Conservation (phyloP, 2,888 invertebrate genomes). For the Phytoseiulus persimilis region DNA sequence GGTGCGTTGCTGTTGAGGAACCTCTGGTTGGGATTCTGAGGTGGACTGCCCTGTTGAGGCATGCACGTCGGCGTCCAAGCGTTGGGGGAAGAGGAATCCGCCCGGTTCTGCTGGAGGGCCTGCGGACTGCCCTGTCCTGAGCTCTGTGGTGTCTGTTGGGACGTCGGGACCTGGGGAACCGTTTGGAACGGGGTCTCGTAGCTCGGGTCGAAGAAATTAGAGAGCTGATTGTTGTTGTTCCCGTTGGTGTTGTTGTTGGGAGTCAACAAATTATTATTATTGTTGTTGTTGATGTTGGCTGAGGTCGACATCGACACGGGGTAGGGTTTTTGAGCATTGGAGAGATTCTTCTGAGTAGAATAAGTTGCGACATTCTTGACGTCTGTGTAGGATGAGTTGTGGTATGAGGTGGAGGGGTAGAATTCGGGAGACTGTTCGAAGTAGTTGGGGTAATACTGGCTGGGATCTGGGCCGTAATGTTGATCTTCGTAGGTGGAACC, state of each 20-base stretch:
- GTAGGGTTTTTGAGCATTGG: neutral
- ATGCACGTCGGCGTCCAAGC: conserved; percentile 10
- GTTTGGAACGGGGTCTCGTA: conserved; percentile 60
- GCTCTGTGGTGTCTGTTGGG: conserved; percentile 33
- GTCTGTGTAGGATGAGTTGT: conserved; percentile 20
- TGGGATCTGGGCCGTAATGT: conserved; percentile 56
- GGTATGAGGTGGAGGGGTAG: conserved; percentile 58
- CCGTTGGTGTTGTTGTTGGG: conserved; percentile 17
- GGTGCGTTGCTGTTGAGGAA: neutral
- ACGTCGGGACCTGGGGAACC: conserved; percentile 55
- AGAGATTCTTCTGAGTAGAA: conserved; percentile 28
- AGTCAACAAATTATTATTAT: conserved; percentile 14
- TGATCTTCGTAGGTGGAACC: conserved; percentile 48
- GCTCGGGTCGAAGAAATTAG: conserved; percentile 41
- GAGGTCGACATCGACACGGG: conserved; percentile 15
- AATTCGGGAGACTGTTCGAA: conserved; percentile 66
- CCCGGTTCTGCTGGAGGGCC: conserved; percentile 39
- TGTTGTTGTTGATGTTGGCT: conserved; percentile 27
- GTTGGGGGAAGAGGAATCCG: conserved; percentile 13
- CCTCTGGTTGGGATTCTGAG: conserved; percentile 11
- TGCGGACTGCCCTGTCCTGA: conserved; percentile 39
- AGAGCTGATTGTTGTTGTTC: neutral
- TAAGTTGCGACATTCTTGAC: conserved; percentile 27
- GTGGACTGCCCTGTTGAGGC: conserved; percentile 17
- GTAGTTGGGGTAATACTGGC: conserved; percentile 53